These are phyloP conservation scores for Cyanoliseus patagonus DNA, from an alignment of 2,113 vertebrate species.

Conservation along the genomic window DNA sequence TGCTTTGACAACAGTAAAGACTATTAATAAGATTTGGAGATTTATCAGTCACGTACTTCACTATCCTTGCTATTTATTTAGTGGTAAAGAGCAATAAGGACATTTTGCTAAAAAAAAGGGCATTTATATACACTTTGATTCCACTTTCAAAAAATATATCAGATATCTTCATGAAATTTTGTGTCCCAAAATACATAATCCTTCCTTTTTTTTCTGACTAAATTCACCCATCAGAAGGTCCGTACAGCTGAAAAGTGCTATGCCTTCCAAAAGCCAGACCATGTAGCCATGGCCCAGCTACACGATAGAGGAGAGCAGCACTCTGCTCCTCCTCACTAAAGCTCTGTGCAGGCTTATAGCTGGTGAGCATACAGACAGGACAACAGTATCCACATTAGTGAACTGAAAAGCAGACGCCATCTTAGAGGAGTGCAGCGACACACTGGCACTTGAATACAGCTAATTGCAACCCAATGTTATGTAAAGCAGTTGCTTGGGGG, in stretches of 20 bases:
- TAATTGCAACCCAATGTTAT: background rate
- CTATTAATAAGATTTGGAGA: background rate
- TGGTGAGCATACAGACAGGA: background rate
- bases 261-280: background rate
- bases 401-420: background rate
- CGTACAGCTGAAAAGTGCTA: background rate
- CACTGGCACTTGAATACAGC: background rate
- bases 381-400: no score
- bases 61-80: background rate
- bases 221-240: background rate
- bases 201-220: background rate
- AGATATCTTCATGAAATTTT: background rate
- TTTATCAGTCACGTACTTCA: background rate
- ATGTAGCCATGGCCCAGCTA: background rate
- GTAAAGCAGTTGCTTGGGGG: background rate
- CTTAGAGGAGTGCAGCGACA: background rate
- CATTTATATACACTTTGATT: background rate
- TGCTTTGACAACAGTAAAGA: background rate
- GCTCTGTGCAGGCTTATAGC: background rate
- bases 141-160: background rate
- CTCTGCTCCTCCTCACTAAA: background rate
- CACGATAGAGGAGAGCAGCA: background rate
- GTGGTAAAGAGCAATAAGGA: background rate
- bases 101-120: background rate
- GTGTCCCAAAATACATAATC: background rate